Evolutionary conservation across 2,113 vertebrate species (phyloP), one percentile per base, ranked within the genome.

Genomic region (Tragulus kanchil): DNA sequence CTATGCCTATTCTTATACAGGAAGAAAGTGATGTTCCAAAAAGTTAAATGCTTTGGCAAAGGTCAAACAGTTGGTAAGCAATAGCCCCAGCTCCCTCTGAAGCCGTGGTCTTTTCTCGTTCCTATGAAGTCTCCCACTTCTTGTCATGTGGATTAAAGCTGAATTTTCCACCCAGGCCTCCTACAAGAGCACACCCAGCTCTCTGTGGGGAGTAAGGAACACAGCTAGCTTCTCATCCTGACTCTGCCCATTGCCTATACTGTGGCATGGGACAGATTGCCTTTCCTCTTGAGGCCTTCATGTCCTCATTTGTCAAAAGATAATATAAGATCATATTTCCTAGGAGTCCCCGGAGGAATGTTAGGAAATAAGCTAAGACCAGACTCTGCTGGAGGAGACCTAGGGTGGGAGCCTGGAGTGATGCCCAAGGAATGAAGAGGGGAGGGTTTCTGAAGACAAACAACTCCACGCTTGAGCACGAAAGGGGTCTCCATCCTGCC

Each of bases 1-100:
- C 52, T 36, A 58, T 15, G 50, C 28, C 50, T 50, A 36, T 36
- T 89, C 84, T 86, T 62, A 75, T 82, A 90, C 8, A 36, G 3
- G 25, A 81, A 50, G 48, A 90, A 95, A 92, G 26, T 82, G 54
- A 67, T 31, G n/a, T 62, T 67, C 17, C 26, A 86, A 52, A 91
- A 79, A 82, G n/a, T 59, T 10, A 50, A 67, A 64, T 65, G 23
- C 59, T 64, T 67, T 62, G 28, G 4, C n/a, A 21, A 79, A 90
- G 36, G 5, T 77, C 45, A 86, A 61, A 85, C 52, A 56, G 28
- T 75, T 73, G 13, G 21, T 67, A 56, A 91, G n/a, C 11, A 31
- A 21, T n/a, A 79, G 73, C 50, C 17, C 56, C 8, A 71, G 5
- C 26, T 85, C 28, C 56, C 86, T 45, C 65, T 3, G 17, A 54